These are phyloP conservation scores for Venturia canescens DNA, from an alignment of 1,140 invertebrate species.

Conservation along the genomic window DNA sequence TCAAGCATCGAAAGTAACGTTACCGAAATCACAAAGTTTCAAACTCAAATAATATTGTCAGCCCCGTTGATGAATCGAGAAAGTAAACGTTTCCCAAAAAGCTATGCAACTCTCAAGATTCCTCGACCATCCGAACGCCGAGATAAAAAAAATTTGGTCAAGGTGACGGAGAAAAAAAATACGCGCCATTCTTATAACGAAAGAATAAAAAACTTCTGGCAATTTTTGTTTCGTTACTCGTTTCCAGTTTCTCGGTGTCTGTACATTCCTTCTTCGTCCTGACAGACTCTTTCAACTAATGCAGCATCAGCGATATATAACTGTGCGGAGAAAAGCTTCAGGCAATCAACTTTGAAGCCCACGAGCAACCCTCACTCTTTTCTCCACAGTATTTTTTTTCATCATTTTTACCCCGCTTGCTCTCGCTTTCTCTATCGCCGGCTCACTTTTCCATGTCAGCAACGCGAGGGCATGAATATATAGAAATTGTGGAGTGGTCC, in stretches of 20 bases:
- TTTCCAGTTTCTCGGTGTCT: neutral
- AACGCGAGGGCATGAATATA: neutral
- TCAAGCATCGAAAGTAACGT: too few relatives aligned
- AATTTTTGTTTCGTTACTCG: neutral
- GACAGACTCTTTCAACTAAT: constrained; percentile 4
- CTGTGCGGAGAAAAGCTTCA: neutral
- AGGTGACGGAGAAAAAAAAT: neutral
- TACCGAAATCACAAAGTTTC: too few relatives aligned
- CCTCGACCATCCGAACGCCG: neutral
- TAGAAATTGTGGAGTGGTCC: neutral
- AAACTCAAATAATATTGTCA: too few relatives aligned
- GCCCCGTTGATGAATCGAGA: too few relatives aligned
- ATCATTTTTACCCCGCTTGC: neutral
- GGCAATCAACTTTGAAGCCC: constrained; percentile 10
- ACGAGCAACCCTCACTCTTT: neutral
- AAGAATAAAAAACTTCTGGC: neutral
- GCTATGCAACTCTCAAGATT: neutral
- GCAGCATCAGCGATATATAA: constrained; percentile 1
- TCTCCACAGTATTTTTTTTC: neutral
- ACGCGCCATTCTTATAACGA: neutral
- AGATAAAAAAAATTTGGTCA: neutral
- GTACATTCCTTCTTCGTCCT: neutral
- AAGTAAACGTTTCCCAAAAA: too few relatives aligned
- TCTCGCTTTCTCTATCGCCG: neutral
- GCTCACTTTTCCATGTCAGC: neutral